Conservation (phyloP, 2,888 invertebrate genomes). For the Hemaris fuciformis region DNA sequence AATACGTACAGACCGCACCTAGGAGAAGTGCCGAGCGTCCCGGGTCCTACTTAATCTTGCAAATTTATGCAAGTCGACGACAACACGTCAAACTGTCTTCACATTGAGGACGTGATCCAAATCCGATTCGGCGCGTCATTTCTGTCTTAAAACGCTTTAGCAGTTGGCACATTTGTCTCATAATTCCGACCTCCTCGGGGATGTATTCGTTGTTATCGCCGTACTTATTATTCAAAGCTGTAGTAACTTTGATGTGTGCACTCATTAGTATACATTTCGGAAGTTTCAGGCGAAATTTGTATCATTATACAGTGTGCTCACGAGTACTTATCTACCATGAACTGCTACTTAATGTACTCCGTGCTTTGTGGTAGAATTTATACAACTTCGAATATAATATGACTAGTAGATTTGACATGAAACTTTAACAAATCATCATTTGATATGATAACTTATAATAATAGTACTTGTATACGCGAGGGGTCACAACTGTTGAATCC, state of each 20-base stretch:
- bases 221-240: constrained; percentile 65
- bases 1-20: constrained; percentile 59
- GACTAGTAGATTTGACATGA: background rate
- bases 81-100: constrained; percentile 77
- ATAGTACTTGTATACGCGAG: too few relatives aligned
- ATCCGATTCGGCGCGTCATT: constrained; percentile 74
- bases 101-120: constrained; percentile 72
- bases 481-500: too few relatives aligned
- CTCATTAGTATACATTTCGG: constrained; percentile 2
- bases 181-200: constrained; percentile 64
- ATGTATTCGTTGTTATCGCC: constrained; percentile 44
- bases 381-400: too few relatives aligned
- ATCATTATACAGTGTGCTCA: background rate
- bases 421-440: too few relatives aligned
- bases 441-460: too few relatives aligned
- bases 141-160: constrained; percentile 73
- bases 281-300: constrained; percentile 1
- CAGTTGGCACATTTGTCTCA: constrained; percentile 75
- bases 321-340: background rate
- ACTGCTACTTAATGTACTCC: background rate
- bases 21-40: constrained; percentile 34
- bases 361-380: background rate
- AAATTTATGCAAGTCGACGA: constrained; percentile 79
- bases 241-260: constrained; percentile 35
- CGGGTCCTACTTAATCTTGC: constrained; percentile 71